Evolutionary conservation across 2,113 vertebrate species (phyloP).

Genomic region (Rhipidura dahli): DNA sequence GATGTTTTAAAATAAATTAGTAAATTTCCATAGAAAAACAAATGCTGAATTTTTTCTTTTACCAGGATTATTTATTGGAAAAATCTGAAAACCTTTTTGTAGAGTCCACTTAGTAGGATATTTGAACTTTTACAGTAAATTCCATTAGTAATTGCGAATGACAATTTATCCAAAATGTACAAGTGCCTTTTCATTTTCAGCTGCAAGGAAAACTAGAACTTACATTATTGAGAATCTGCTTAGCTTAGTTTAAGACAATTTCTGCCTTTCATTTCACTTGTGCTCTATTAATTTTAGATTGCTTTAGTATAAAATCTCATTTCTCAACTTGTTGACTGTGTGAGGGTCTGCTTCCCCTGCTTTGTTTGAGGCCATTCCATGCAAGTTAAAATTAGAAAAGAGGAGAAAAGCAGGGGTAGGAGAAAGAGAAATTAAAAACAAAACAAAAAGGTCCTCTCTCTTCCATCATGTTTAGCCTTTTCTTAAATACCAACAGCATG

Average conservation of each 20-base stretch:
- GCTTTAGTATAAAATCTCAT: background rate
- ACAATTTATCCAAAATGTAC: background rate
- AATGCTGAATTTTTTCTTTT: background rate
- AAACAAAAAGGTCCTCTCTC: background rate
- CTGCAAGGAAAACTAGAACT: background rate
- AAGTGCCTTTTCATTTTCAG: background rate
- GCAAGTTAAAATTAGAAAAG: background rate
- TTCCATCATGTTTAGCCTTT: background rate
- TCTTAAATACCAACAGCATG: background rate
- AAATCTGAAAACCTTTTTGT: background rate
- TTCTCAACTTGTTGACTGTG: background rate
- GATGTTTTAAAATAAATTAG: background rate
- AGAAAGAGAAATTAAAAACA: background rate
- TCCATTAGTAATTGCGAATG: background rate
- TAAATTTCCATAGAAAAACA: background rate
- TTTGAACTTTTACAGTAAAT: background rate
- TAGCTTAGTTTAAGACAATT: background rate
- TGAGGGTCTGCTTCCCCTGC: background rate
- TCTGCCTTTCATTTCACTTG: background rate
- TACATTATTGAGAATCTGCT: background rate
- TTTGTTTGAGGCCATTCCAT: background rate
- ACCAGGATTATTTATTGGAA: background rate
- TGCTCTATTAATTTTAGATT: background rate
- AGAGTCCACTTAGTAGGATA: background rate
- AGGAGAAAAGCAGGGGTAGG: background rate